These are phyloP conservation scores for Synanthedon tipuliformis DNA, from an alignment of 2,888 invertebrate genomes.

Conservation along the genomic window DNA sequence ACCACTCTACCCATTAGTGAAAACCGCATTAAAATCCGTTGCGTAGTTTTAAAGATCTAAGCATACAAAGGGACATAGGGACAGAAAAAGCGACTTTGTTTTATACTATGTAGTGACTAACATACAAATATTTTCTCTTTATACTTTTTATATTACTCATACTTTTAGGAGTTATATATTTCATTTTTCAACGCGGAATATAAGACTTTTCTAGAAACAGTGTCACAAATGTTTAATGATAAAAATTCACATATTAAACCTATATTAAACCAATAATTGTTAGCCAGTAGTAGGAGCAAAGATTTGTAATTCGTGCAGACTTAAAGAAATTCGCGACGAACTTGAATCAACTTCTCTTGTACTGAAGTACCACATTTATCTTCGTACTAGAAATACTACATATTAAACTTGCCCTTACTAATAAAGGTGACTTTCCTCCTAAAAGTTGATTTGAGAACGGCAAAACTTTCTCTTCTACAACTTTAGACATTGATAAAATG, in stretches of 20 bases:
- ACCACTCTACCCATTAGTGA: too few species aligned
- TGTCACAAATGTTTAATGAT: constrained; percentile 13
- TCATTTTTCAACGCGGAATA: neutral
- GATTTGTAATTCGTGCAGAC: constrained; percentile 34
- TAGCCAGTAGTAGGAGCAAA: neutral
- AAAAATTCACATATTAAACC: neutral
- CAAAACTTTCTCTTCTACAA: constrained; percentile 4
- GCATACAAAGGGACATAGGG: too few species aligned
- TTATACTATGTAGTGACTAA: too few species aligned
- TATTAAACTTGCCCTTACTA: neutral
- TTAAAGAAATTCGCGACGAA: constrained; percentile 27
- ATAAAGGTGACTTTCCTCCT: constrained; percentile 3
- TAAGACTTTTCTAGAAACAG: constrained; percentile 12
- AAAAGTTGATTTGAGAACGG: constrained; percentile 1
- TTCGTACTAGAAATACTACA: constrained; percentile 5
- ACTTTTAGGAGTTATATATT: too few species aligned
- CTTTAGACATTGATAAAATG: constrained; percentile 21
- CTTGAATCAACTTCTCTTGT: constrained; percentile 40
- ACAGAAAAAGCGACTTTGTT: too few species aligned
- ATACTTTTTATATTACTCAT: too few species aligned
- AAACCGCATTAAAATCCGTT: too few species aligned
- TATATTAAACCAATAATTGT: too few species aligned
- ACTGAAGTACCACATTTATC: constrained; percentile 16
- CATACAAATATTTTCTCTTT: too few species aligned
- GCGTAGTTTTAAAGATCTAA: too few species aligned